Evolutionary conservation across 2,113 vertebrate species (phyloP).

Genomic region (Mormyrus lacerda): DNA sequence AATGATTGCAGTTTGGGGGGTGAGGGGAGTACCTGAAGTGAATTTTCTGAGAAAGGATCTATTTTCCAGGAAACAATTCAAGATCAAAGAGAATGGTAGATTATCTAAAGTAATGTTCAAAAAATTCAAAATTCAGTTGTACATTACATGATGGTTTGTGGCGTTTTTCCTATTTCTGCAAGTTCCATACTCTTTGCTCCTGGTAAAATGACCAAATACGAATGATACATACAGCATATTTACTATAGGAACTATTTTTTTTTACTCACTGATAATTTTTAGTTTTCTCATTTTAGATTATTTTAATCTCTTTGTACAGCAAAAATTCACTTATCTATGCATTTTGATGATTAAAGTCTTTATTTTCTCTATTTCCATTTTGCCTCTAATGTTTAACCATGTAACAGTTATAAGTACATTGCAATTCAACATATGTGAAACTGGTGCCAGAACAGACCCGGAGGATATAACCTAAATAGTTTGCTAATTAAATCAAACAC

Average conservation of each 20-base stretch:
- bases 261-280: background rate
- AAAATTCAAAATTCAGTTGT: background rate
- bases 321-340: background rate
- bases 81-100: background rate
- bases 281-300: background rate
- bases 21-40: background rate
- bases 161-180: background rate
- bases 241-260: background rate
- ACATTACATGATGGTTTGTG: background rate
- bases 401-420: background rate
- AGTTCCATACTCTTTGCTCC: background rate
- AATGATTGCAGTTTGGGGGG: background rate
- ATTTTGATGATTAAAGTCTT: background rate
- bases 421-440: background rate
- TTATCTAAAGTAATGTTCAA: background rate
- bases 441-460: background rate
- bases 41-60: background rate
- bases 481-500: slow-evolving; percentile 14
- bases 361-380: background rate
- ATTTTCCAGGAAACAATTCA: background rate
- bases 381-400: background rate
- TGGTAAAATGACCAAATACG: background rate
- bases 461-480: slow-evolving; percentile 14
- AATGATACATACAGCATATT: background rate
- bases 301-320: background rate